Evolutionary conservation across 2,113 vertebrate genomes (phyloP).

Genomic region (Tonatia bakeri): DNA sequence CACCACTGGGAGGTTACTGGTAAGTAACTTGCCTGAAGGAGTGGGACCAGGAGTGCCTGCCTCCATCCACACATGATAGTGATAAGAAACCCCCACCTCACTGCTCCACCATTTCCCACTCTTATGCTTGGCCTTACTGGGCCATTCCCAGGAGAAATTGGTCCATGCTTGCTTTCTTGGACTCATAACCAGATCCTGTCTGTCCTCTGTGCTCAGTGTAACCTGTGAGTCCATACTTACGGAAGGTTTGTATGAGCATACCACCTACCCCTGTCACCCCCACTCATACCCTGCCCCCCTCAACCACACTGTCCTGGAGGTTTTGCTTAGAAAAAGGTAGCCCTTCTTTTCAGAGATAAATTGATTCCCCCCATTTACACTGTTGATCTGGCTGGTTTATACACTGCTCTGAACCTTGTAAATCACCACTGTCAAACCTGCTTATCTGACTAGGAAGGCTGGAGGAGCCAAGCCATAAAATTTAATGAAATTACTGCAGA

Average conservation of each 20-base stretch:
- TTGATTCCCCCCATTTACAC: rapidly evolving
- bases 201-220: background rate
- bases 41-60: background rate
- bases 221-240: rapidly evolving
- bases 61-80: background rate
- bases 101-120: background rate
- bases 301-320: too few species aligned
- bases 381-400: constrained; percentile 31
- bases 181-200: background rate
- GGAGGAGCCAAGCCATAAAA: constrained; percentile 66
- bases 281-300: rapidly evolving
- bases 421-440: constrained; percentile 56
- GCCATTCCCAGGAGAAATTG: background rate
- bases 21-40: background rate
- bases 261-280: rapidly evolving
- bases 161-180: background rate
- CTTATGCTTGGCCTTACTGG: background rate
- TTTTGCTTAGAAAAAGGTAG: background rate
- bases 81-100: background rate
- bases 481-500: constrained; percentile 69
- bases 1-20: rapidly evolving
- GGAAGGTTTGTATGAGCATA: rapidly evolving
- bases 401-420: constrained; percentile 32
- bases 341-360: background rate
- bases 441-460: constrained; percentile 66